These are phyloP conservation scores for Mus spretus DNA, from an alignment of 2,797 vertebrate species.

Conservation along the genomic window DNA sequence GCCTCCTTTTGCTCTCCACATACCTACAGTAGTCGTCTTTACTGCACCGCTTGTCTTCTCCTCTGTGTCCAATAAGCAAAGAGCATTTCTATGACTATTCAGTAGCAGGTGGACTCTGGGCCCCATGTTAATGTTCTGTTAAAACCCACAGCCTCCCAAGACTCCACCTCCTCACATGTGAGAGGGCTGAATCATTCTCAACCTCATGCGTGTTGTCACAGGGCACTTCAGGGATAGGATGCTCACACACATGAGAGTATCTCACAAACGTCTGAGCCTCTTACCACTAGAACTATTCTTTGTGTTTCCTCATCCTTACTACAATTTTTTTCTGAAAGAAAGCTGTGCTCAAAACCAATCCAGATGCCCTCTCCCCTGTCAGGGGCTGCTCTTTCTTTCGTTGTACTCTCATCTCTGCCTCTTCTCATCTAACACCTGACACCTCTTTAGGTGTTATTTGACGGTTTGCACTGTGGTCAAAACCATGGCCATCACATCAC, in stretches of 20 bases:
- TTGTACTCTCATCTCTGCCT: background rate
- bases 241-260: fast-evolving
- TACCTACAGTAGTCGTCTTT: background rate
- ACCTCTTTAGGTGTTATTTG: background rate
- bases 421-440: background rate
- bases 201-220: fast-evolving
- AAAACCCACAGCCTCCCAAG: background rate
- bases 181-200: background rate
- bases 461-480: background rate
- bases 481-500: background rate
- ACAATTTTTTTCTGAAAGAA: background rate
- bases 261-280: background rate
- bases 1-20: background rate
- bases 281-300: background rate
- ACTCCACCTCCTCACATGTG: background rate
- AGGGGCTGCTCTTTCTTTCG: background rate
- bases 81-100: background rate
- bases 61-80: background rate
- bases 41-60: background rate
- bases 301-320: background rate
- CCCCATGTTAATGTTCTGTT: background rate
- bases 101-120: background rate
- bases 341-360: background rate
- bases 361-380: background rate
- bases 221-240: background rate